Percentiles rank a stretch among this genome's conserved stretches.
phyloP scores from a whole-genome alignment of 2,113 vertebrate species.

The Epinephelus cyanopodus region DNA sequence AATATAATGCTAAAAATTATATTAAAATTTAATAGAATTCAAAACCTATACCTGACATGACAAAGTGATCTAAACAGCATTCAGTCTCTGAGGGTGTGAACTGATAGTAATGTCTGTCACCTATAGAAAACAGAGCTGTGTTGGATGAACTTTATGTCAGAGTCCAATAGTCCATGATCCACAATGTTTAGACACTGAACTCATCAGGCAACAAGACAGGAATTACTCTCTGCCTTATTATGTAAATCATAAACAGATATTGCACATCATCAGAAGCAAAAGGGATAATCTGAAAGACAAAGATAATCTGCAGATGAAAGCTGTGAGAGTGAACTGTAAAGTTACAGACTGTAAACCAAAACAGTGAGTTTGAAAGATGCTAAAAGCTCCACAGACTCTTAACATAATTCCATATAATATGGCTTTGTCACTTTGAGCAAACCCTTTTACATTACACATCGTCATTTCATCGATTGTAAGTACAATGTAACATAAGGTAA shows the following conservation, averaged over 20 bases:
- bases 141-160: constrained; percentile 40
- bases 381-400: too few relatives aligned
- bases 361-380: too few relatives aligned
- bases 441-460: too few relatives aligned
- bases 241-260: neutral
- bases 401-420: too few relatives aligned
- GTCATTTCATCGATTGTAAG: too few relatives aligned
- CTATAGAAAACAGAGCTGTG: neutral
- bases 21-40: neutral
- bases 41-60: neutral
- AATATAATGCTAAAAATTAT: neutral
- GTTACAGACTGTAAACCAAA: too few relatives aligned
- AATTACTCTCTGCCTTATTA: neutral
- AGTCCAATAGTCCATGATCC: constrained; percentile 34
- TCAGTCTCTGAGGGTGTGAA: neutral
- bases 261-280: neutral
- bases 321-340: too few relatives aligned
- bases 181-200: neutral
- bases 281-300: neutral
- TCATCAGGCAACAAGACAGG: constrained; percentile 3
- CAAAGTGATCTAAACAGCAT: neutral
- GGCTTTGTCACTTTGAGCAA: too few relatives aligned
- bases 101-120: neutral
- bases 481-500: neutral
- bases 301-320: too few relatives aligned